Conservation (phyloP, 2,113 vertebrate genomes). For the Caretta caretta region DNA sequence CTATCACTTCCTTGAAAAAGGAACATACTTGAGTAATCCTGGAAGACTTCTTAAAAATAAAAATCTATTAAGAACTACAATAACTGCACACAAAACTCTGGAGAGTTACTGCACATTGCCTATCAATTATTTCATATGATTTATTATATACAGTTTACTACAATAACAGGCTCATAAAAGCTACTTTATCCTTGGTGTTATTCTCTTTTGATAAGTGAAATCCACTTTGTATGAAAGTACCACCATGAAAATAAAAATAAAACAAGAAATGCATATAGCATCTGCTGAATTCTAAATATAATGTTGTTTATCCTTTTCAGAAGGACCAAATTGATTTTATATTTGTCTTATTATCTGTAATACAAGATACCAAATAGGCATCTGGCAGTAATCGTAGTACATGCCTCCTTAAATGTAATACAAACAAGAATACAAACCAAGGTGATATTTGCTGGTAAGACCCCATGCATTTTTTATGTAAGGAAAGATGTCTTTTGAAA, state of each 20-base stretch:
- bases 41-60: neutral
- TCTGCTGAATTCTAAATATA: constrained; percentile 51
- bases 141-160: neutral
- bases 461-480: neutral
- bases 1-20: neutral
- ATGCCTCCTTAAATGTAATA: constrained; percentile 5
- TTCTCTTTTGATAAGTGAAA: neutral
- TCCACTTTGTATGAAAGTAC: neutral
- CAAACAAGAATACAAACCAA: constrained; percentile 4
- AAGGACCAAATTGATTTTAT: constrained; percentile 48
- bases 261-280: constrained; percentile 34
- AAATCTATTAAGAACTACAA: neutral
- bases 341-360: constrained; percentile 48
- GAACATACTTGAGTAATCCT: neutral
- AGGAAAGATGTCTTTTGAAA: constrained; percentile 21
- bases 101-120: neutral
- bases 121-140: neutral
- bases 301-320: constrained; percentile 49
- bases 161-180: neutral
- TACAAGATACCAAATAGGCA: neutral
- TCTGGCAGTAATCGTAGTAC: neutral
- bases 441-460: neutral
- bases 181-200: neutral
- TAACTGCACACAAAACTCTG: neutral
- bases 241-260: constrained; percentile 26